Percentiles rank a stretch among this genome's conserved stretches.
These are phyloP conservation scores for Dicyrtoma fusca DNA, from an alignment of 2,888 invertebrate genomes.

Conservation along the genomic window DNA sequence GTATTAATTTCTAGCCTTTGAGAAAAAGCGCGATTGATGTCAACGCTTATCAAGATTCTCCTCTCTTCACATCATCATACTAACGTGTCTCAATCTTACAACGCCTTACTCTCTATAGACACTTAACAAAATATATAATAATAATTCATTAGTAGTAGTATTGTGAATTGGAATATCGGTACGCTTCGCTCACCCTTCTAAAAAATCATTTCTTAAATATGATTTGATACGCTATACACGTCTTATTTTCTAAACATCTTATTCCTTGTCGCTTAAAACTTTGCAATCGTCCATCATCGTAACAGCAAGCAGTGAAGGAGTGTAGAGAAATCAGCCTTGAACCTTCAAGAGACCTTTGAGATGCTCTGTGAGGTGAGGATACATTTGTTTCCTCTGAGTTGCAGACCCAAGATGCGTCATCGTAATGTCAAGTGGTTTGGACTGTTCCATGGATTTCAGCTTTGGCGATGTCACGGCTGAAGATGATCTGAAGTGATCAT, in stretches of 20 bases:
- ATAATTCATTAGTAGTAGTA: not conserved
- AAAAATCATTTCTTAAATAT: not conserved
- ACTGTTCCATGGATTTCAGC: constrained; percentile 1
- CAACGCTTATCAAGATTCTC: no score
- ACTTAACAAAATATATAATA: constrained; percentile 22
- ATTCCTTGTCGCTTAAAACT: no score
- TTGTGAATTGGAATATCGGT: constrained; percentile 21
- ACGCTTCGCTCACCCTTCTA: constrained; percentile 14
- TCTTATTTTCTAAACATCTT: constrained; percentile 4
- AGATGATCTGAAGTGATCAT: not conserved
- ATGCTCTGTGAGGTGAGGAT: constrained; percentile 33
- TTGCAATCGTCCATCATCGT: not conserved
- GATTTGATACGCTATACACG: not conserved
- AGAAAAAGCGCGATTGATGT: no score
- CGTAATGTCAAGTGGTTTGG: constrained; percentile 13
- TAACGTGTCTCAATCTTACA: constrained; percentile 2
- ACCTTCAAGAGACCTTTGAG: constrained; percentile 31
- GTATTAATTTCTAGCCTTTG: no score
- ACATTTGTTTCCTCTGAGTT: constrained; percentile 18
- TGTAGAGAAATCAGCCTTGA: constrained; percentile 25
- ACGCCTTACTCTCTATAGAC: not conserved
- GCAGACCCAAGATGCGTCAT: not conserved
- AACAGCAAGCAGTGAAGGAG: not conserved
- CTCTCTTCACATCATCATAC: no score
- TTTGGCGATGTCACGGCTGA: not conserved